These are phyloP conservation scores for Ophiothrix spiculata DNA, from an alignment of 35 echinoderm and acorn worm species.

Conservation along the genomic window DNA sequence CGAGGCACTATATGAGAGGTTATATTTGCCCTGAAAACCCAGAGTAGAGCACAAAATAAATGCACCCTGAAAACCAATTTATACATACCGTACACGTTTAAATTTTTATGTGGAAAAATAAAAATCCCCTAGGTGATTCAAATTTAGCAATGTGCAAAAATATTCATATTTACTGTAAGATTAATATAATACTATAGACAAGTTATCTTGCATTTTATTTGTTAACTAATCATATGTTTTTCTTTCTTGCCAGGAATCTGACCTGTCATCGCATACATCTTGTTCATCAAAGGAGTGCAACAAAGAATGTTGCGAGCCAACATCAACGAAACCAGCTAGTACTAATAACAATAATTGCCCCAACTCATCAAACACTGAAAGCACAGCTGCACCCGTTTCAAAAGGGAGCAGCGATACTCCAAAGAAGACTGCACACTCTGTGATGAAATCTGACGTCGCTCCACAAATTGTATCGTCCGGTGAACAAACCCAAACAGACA, in stretches of 20 bases:
- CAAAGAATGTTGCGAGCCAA: slow-evolving; percentile 20
- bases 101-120: neutral
- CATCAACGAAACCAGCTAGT: neutral
- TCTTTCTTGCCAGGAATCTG: slow-evolving; percentile 75
- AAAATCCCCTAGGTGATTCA: neutral
- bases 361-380: neutral
- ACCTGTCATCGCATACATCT: slow-evolving; percentile 80
- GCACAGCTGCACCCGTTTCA: slow-evolving; percentile 10
- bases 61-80: too few species aligned
- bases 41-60: too few species aligned
- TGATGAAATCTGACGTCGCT: neutral
- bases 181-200: neutral
- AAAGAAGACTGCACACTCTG: neutral
- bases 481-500: slow-evolving; percentile 7
- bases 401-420: slow-evolving; percentile 16
- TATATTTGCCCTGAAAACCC: too few species aligned
- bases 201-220: neutral
- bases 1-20: too few species aligned
- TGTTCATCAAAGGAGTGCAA: slow-evolving; percentile 77
- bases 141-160: too few species aligned
- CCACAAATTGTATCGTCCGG: neutral
- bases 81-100: neutral
- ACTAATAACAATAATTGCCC: neutral
- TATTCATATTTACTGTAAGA: neutral
- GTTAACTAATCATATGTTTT: neutral